Evolutionary conservation across 2,888 invertebrate genomes (phyloP), one percentile per base, ranked within the genome.

Genomic region (Ichneumoninae sp.): DNA sequence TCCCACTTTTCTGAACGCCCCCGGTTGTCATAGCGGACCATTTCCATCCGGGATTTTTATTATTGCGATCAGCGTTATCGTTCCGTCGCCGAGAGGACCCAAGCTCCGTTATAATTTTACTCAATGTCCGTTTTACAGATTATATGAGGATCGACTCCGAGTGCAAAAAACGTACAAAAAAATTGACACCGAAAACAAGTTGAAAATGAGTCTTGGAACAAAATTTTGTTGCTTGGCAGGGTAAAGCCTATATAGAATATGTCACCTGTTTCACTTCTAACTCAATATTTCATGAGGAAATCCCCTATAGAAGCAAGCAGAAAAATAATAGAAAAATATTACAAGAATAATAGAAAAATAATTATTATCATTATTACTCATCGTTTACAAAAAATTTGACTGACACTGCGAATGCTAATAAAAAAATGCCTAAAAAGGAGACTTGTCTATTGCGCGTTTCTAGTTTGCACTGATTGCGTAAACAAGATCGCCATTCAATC

Each of bases 61-160:
- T 79, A 70, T 75, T 65, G 78, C 33, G 70, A 80, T 83, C 80
- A 77, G 68, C 80, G 57, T 80, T 77, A 77, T 72, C 66, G 68
- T 22, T 50, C 77, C 22, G 70, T 40, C 62, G 47, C 54, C 26
- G 62, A 47, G 22, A 70, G 47, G 8, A 19, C 47, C 19, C 7
- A 40, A 62, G 33, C 62, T 57, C 36, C 36, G 3, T 16, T 50
- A 26, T 30, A 70, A 26, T 57, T 76, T 76, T 40, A 5, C 44
- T 22, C 66, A 47, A 47, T 3, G 30, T 13, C 30, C 22, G 10
- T 19, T 52, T 33, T 19, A 22, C 36, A 36, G 13, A 62, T 54
- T 30, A 13, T 5, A 33, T 1, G 26, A 60, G 16, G 1, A 60
- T 30, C 26, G 26, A 30, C 26, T 16, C 13, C 16, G 26, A 13